phyloP scores from a whole-genome alignment of 2,797 vertebrate genomes.

The Enteromius mattozi region DNA sequence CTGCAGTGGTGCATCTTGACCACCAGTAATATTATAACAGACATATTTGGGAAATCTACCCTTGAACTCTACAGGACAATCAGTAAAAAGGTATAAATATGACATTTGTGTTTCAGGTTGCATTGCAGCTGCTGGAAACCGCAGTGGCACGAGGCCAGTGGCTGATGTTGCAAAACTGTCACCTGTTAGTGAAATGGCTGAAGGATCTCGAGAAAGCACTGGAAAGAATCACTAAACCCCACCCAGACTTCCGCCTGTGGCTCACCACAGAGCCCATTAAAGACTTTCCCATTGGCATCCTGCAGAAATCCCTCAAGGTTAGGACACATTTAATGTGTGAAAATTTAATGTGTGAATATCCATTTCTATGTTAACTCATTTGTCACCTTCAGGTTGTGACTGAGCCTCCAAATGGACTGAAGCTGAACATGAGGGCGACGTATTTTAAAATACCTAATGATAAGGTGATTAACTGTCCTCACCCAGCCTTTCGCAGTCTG shows the following conservation, averaged over 20 bases:
- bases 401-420: conserved; percentile 94
- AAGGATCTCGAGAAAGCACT: conserved; percentile 90
- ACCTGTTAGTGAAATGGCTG: conserved; percentile 93
- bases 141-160: conserved; percentile 86
- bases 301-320: conserved; percentile 95
- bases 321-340: conserved; percentile 31
- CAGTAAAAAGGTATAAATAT: conserved; percentile 2
- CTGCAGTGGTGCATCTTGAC: neutral
- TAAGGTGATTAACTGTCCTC: conserved; percentile 81
- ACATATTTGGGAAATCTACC: neutral
- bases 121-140: conserved; percentile 87
- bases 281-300: conserved; percentile 92
- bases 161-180: conserved; percentile 98
- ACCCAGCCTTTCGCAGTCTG: conserved; percentile 86
- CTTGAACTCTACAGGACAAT: neutral
- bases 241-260: conserved; percentile 92
- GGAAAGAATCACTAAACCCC: conserved; percentile 87
- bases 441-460: conserved; percentile 89
- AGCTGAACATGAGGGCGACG: conserved; percentile 93
- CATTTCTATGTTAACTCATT: neutral
- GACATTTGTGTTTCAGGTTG: conserved; percentile 77
- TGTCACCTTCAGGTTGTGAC: conserved; percentile 86
- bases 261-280: conserved; percentile 92
- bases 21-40: neutral
- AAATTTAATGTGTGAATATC: neutral